Base-by-base conservation (phyloP, 2,797 vertebrate genomes). In the Pterois miles region DNA sequence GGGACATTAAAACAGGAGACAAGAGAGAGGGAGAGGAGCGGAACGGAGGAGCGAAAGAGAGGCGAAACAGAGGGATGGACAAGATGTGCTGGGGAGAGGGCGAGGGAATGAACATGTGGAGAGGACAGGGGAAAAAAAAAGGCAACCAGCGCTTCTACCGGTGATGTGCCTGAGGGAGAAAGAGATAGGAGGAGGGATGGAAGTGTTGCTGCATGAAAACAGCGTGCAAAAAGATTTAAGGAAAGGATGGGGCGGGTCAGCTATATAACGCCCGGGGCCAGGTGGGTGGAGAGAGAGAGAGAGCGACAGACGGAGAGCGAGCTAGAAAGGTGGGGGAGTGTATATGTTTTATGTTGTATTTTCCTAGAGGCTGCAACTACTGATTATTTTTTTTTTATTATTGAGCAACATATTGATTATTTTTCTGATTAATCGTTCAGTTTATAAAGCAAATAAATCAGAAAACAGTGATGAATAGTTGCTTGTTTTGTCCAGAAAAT, bases 81-180 rank as follows among this genome's bases (percentile, higher is more conserved):
- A 22, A n/a, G 66, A 38, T 10, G 1, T 67, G 52, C 57, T 25
- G 46, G n/a, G 59, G 40, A 76, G 82, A 29, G 65, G 70, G 53
- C n/a, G 73, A 80, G 57, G 31, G 50, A 50, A 56, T 8, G 77
- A 83, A 79, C 76, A 81, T 18, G 76, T 59, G 60, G 63, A 59
- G 57, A 53, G 38, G 27, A 7, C 22, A 48, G 46, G 7, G n/a
- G 4, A 48, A 20, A 29, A 57, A 62, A 80, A 62, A 64, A 66
- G 56, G 50, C 48, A 64, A 65, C 9, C 48, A 53, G 64, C 3
- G 52, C 22, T 82, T 88, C 78, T 96, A 97, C 97, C 97, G 97
- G 96, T 93, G 95, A 96, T 95, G 95, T 88, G 96, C 96, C 96
- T 95, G 94, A 96, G 96, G 92, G 80, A 71, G 82, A 53, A 62